Evolutionary conservation across 1,140 invertebrate species (phyloP).

Genomic region (Temnothorax curvispinosus): DNA sequence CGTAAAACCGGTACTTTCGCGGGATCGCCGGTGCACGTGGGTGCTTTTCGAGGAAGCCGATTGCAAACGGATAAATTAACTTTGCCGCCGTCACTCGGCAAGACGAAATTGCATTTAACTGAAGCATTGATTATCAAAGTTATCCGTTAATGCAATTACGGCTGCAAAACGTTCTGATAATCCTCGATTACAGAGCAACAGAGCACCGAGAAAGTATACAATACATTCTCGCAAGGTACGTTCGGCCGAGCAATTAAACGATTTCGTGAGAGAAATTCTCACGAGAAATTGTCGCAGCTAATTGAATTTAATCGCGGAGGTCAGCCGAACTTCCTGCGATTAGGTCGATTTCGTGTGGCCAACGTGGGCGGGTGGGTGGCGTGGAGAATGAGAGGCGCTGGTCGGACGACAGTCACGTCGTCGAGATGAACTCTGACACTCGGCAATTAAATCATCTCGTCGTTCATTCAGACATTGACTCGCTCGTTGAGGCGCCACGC

Average conservation of each 20-base stretch:
- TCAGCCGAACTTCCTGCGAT: slow-evolving; percentile 67
- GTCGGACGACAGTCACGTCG: slow-evolving; percentile 30
- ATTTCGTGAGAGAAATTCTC: slow-evolving; percentile 39
- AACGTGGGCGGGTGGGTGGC: not conserved
- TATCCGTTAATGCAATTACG: not conserved
- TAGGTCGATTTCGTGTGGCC: slow-evolving; percentile 14
- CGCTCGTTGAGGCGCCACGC: slow-evolving; percentile 69
- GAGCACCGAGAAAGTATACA: not conserved
- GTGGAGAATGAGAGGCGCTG: slow-evolving; percentile 49
- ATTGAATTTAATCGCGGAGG: slow-evolving; percentile 65
- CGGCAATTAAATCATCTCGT: slow-evolving; percentile 81
- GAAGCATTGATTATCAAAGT: slow-evolving; percentile 7
- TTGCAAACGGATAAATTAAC: slow-evolving; percentile 8
- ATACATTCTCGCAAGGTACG: not conserved
- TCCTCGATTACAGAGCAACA: not conserved
- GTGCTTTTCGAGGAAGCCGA: slow-evolving; percentile 29
- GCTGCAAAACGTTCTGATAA: not conserved
- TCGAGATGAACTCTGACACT: slow-evolving; percentile 74
- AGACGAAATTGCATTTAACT: not conserved
- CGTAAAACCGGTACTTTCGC: slow-evolving; percentile 43
- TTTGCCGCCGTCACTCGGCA: not conserved
- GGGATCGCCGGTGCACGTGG: slow-evolving; percentile 28
- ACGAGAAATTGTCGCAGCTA: slow-evolving; percentile 42
- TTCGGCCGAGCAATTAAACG: slow-evolving; percentile 44
- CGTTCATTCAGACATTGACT: slow-evolving; percentile 72